Conservation (phyloP, 2,797 vertebrate species). For the Naso thynnoides region DNA sequence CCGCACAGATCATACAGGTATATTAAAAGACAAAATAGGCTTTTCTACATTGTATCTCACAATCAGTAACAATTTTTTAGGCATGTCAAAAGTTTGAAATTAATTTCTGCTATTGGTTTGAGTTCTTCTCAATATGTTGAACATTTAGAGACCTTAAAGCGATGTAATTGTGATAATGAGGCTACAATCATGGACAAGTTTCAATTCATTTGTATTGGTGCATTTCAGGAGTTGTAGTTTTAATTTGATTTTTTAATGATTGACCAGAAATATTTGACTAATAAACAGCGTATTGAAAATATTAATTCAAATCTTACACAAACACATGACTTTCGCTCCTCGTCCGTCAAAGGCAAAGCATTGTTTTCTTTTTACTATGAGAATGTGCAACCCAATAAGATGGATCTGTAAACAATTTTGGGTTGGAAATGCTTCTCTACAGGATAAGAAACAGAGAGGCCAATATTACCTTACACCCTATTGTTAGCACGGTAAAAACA, state of each 20-base stretch:
- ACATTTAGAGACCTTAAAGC: background rate
- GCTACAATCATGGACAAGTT: background rate
- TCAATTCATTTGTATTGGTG: background rate
- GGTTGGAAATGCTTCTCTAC: background rate
- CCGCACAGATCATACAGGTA: slow-evolving; percentile 96
- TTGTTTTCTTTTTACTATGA: too few relatives aligned
- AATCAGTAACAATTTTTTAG: background rate
- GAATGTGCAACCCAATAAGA: too few relatives aligned
- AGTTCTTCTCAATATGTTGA: background rate
- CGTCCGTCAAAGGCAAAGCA: too few relatives aligned
- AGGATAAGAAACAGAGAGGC: background rate
- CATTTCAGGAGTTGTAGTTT: background rate
- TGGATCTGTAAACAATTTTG: too few relatives aligned
- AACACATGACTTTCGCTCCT: too few relatives aligned
- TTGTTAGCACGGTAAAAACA: background rate
- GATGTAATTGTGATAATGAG: background rate
- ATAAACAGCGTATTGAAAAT: background rate
- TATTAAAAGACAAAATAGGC: background rate
- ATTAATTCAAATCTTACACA: too few relatives aligned
- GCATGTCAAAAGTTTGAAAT: background rate
- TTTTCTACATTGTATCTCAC: background rate
- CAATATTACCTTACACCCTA: too few relatives aligned
- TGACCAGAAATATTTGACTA: background rate
- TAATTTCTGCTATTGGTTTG: background rate
- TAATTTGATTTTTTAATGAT: background rate